Evolutionary conservation across 2,113 vertebrate species (phyloP).

Genomic region (Istiophorus platypterus): DNA sequence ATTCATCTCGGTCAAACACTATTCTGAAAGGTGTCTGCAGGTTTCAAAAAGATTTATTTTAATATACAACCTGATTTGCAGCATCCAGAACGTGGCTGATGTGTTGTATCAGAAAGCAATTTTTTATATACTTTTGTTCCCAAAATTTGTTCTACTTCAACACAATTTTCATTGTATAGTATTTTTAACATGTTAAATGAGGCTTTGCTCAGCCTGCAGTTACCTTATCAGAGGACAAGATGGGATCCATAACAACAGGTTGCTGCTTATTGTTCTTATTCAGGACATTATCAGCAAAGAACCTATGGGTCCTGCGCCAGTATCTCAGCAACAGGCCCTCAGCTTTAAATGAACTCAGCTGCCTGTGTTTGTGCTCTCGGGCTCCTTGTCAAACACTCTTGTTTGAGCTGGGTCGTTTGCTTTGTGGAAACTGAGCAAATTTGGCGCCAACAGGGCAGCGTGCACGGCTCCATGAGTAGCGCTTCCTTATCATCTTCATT

Average conservation of each 20-base stretch:
- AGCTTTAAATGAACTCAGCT: constrained; percentile 14
- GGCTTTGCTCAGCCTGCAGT: constrained; percentile 6
- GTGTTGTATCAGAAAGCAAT: too few relatives aligned
- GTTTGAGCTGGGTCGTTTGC: constrained; percentile 50
- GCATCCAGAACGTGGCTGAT: too few relatives aligned
- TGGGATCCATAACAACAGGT: constrained; percentile 45
- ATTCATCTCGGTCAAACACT: constrained; percentile 10
- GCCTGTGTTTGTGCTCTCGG: constrained; percentile 27
- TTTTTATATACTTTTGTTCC: background rate
- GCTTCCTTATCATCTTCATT: constrained; percentile 11
- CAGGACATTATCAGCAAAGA: background rate
- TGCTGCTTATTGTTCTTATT: background rate
- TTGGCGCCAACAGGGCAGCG: background rate
- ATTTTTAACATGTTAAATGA: background rate
- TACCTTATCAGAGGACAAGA: constrained; percentile 21
- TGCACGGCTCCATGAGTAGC: constrained; percentile 2
- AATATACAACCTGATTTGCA: too few relatives aligned
- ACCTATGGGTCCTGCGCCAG: constrained; percentile 13
- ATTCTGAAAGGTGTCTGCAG: constrained; percentile 5
- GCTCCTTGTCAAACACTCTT: constrained; percentile 33
- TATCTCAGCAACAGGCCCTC: constrained; percentile 61
- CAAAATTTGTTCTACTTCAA: background rate
- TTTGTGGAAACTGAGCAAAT: constrained; percentile 31
- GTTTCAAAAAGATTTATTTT: background rate
- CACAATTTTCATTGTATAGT: background rate